phyloP scores from a whole-genome alignment of 2,797 vertebrate species.

The Hydrolagus colliei region DNA sequence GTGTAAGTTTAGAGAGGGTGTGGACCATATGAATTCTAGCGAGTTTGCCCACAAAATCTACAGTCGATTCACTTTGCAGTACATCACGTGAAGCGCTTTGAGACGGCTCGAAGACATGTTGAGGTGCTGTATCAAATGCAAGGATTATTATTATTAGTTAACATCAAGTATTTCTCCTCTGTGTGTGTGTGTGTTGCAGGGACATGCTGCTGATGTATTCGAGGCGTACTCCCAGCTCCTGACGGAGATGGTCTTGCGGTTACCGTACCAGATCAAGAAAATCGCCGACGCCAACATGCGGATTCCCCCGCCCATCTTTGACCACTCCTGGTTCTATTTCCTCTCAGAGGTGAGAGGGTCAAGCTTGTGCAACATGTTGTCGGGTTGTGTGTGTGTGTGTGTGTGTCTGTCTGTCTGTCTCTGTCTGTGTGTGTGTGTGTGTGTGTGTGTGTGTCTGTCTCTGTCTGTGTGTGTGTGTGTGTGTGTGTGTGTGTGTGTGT shows the following conservation, averaged over 20 bases:
- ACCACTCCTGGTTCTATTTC: constrained; percentile 98
- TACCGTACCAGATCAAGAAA: constrained; percentile 98
- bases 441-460: background rate
- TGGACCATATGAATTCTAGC: background rate
- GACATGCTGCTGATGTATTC: constrained; percentile 94
- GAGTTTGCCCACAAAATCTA: too few species aligned
- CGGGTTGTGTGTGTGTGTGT: too few species aligned
- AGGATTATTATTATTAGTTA: too few species aligned
- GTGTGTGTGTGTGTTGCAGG: constrained; percentile 53
- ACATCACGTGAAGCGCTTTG: too few species aligned
- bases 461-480: too few species aligned
- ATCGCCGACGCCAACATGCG: constrained; percentile 90
- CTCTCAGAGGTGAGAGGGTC: constrained; percentile 76
- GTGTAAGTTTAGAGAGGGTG: background rate
- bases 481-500: background rate
- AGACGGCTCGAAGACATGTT: too few species aligned
- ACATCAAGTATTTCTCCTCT: background rate
- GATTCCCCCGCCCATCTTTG: constrained; percentile 88
- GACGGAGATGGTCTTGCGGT: constrained; percentile 93
- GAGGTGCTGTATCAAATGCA: too few species aligned
- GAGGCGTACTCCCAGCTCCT: constrained; percentile 96
- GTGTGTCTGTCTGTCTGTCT: too few species aligned
- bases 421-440: too few species aligned
- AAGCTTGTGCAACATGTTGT: background rate
- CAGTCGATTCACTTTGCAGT: too few species aligned